phyloP scores from a whole-genome alignment of 2,888 invertebrate species.

The Eilema griseolum region DNA sequence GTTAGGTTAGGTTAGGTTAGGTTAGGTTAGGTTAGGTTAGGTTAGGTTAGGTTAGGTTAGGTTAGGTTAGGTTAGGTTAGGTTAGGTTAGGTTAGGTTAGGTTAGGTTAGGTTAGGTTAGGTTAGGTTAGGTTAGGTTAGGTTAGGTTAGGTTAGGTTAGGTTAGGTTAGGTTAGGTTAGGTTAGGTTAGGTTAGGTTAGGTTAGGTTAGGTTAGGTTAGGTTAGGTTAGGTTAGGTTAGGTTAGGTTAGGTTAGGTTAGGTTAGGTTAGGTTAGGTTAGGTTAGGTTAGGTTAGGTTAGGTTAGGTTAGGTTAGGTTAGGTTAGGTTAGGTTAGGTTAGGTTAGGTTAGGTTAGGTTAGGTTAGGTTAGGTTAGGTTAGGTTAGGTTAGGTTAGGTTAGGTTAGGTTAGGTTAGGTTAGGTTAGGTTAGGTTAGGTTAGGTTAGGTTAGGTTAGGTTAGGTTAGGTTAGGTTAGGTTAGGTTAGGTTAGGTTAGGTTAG shows the following conservation, averaged over 20 bases:
- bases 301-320: constrained; percentile 7
- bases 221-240: constrained; percentile 11
- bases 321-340: constrained; percentile 7
- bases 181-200: constrained; percentile 10
- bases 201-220: constrained; percentile 11
- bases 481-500: constrained; percentile 7
- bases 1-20: constrained; percentile 11
- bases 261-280: constrained; percentile 11
- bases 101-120: constrained; percentile 11
- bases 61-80: constrained; percentile 11
- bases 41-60: constrained; percentile 11
- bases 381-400: constrained; percentile 7
- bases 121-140: constrained; percentile 11
- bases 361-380: constrained; percentile 7
- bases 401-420: constrained; percentile 7
- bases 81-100: constrained; percentile 11
- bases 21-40: constrained; percentile 11
- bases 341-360: constrained; percentile 7
- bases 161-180: constrained; percentile 11
- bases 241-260: constrained; percentile 11
- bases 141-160: constrained; percentile 11
- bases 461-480: constrained; percentile 7
- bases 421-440: constrained; percentile 6
- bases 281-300: constrained; percentile 10
- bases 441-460: constrained; percentile 7